phyloP scores from a whole-genome alignment of 2,797 vertebrate genomes.

The Iguana delicatissima region DNA sequence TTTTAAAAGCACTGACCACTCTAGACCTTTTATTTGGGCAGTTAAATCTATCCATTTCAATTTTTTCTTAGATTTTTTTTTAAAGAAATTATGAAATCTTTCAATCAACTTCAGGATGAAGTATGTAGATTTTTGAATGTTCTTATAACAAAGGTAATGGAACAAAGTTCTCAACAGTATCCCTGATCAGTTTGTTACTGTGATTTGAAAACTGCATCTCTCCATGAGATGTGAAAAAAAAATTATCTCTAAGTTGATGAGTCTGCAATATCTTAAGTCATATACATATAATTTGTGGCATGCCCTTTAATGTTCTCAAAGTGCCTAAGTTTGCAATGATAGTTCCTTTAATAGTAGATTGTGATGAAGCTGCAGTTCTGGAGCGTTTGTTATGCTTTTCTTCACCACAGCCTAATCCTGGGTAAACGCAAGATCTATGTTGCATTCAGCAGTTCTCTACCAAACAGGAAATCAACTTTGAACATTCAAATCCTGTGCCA shows the following conservation, averaged over 20 bases:
- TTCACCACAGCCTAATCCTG: background rate
- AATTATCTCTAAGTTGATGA: background rate
- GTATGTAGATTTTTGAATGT: no score
- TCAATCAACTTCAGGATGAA: no score
- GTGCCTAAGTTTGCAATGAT: background rate
- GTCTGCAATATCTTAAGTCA: background rate
- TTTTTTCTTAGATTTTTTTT: no score
- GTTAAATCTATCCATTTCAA: no score
- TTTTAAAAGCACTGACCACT: no score
- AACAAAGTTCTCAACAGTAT: no score
- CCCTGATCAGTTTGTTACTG: no score
- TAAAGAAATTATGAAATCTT: no score
- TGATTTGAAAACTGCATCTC: no score
- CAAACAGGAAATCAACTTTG: conserved; percentile 32
- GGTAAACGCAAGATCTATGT: background rate
- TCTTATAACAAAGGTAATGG: no score
- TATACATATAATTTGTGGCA: background rate
- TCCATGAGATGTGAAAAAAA: background rate
- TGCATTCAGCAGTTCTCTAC: conserved; percentile 15
- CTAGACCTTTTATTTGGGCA: no score
- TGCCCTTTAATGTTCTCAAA: background rate
- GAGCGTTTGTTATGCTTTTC: background rate
- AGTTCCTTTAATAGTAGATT: conserved; percentile 7
- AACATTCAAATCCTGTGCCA: background rate
- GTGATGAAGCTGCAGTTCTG: conserved; percentile 13